These are phyloP conservation scores for Drosophila neonasuta DNA, from an alignment of 2,888 invertebrate species.

Conservation along the genomic window DNA sequence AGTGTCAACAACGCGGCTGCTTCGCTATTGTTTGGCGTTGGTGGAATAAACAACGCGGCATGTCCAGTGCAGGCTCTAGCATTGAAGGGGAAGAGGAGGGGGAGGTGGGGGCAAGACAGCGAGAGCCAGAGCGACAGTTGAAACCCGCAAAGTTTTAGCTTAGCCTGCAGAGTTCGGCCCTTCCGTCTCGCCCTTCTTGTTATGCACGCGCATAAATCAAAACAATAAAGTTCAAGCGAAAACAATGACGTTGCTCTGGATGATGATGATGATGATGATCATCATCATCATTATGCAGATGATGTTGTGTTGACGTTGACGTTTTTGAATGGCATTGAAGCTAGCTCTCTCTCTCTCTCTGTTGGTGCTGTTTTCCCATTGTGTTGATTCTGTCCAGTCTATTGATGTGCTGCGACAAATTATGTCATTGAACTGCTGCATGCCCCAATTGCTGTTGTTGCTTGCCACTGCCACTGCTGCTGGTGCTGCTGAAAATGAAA, in stretches of 20 bases:
- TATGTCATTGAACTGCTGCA: slow-evolving; percentile 72
- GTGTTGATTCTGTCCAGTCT: slow-evolving; percentile 60
- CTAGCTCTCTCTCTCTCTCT: neutral
- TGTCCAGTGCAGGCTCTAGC: slow-evolving; percentile 61
- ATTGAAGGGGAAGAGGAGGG: too few relatives aligned
- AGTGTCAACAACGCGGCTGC: slow-evolving; percentile 49
- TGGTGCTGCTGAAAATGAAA: slow-evolving; percentile 54
- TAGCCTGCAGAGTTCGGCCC: slow-evolving; percentile 44
- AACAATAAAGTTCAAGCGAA: slow-evolving; percentile 77
- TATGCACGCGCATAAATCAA: slow-evolving; percentile 74
- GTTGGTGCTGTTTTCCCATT: slow-evolving; percentile 37
- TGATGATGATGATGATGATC: slow-evolving; percentile 14
- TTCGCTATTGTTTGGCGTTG: slow-evolving; percentile 70
- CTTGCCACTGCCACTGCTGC: neutral
- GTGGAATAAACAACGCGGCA: slow-evolving; percentile 72
- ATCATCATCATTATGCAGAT: slow-evolving; percentile 24
- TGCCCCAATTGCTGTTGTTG: slow-evolving; percentile 5
- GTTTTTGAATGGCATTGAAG: slow-evolving; percentile 48
- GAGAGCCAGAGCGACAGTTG: slow-evolving; percentile 45
- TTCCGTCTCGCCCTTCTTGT: slow-evolving; percentile 9
- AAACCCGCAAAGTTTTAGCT: slow-evolving; percentile 73
- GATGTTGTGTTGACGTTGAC: slow-evolving; percentile 34
- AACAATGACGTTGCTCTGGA: slow-evolving; percentile 61
- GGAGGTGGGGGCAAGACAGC: too few relatives aligned
- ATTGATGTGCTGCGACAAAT: slow-evolving; percentile 76